phyloP scores from a whole-genome alignment of 2,888 invertebrate genomes.

The Chaitophorus viminalis region DNA sequence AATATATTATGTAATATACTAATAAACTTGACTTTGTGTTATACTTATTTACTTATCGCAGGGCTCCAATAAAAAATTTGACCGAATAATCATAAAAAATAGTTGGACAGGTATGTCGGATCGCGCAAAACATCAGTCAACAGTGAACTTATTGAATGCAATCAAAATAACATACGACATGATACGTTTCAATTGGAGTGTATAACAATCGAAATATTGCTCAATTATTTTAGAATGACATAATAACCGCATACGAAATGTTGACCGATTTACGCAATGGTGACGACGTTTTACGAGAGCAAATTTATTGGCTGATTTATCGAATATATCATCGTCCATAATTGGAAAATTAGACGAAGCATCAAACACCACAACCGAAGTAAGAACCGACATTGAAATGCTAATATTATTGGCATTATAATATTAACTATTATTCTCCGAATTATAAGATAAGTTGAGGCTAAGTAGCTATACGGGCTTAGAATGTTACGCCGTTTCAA shows the following conservation, averaged over 20 bases:
- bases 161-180: neutral
- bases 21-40: no score
- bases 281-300: neutral
- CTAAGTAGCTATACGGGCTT: no score
- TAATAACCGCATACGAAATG: neutral
- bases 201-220: neutral
- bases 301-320: neutral
- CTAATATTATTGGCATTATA: no score
- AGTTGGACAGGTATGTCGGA: neutral
- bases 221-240: neutral
- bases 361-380: neutral
- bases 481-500: no score
- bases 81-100: neutral
- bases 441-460: no score
- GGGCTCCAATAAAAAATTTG: no score
- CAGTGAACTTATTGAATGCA: neutral
- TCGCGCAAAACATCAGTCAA: neutral
- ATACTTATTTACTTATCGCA: no score
- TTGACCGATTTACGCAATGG: neutral
- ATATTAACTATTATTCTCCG: no score
- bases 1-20: no score
- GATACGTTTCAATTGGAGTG: neutral
- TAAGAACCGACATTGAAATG: neutral
- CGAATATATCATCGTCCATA: neutral
- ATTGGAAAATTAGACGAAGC: neutral